Evolutionary conservation across 2,888 invertebrate genomes (phyloP), one percentile per base, ranked within the genome.

Genomic region (Melanargia galathea): DNA sequence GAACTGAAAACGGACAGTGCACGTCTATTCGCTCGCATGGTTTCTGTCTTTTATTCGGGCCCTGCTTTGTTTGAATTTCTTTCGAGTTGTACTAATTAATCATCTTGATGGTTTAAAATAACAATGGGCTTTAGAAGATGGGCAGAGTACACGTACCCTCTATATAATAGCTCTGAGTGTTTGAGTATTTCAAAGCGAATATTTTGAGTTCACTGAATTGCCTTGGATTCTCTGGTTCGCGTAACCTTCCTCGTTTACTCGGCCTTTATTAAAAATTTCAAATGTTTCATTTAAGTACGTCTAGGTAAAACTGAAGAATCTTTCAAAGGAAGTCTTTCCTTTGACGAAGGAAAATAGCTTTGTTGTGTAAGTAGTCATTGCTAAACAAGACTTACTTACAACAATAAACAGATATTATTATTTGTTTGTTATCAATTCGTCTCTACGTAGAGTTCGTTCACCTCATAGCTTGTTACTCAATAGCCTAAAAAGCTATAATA

Each of bases 1-100:
- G 83, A 82, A 81, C 84, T 84, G 82, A 85, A 85, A 82, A 80
- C 80, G 61, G 61, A 59, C 67, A 58, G 62, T 61, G 72, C 68
- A 69, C 71, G 71, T 69, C 70, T 67, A 26, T 35, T 51, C 7
- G 20, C 33, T 18, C 30, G 13, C 18, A 18, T 51, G 33, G 33
- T 33, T 52, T 20, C 18, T 33, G 20, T 20, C 13, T 35, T 35
- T 10, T 52, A 35, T 35, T 13, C 35, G 51, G 8, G 30, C 35
- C 13, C n/a, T 24, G 35, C 4, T 2, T n/a, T n/a, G 13, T 48
- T 48, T 24, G 48, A 48, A 24, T 51, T 30, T 51, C 1, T 1
- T 16, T 30, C 10, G 16, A 49, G n/a, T 7, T 16, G 16, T 18
- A 40, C 5, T n/a, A 40, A 40, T 40, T 1, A 40, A n/a, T 40